Evolutionary conservation across 35 echinoderm and acorn worm genomes (phyloP).

Genomic region (Hemicentrotus pulcherrimus): DNA sequence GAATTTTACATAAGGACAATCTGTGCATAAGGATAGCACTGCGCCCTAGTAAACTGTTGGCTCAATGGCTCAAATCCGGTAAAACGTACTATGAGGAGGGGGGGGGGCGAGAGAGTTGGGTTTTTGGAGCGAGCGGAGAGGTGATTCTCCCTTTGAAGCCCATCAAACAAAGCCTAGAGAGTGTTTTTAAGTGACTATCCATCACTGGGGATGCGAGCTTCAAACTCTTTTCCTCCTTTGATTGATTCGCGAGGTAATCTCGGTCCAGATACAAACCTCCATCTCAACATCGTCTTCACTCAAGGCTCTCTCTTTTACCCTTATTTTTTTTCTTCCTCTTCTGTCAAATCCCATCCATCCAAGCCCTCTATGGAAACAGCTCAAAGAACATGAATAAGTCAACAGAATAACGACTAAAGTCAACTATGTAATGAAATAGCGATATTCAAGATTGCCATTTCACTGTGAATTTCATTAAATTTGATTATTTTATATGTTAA

Average conservation of each 20-base stretch:
- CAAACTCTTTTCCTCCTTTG: neutral
- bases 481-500: too few relatives aligned
- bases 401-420: too few relatives aligned
- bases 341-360: neutral
- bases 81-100: neutral
- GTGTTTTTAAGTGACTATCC: neutral
- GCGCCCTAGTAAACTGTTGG: neutral
- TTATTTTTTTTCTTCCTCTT: neutral
- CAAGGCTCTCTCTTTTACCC: neutral
- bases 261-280: neutral
- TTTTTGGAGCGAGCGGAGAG: neutral
- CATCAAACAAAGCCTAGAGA: slow-evolving; percentile 16
- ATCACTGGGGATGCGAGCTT: neutral
- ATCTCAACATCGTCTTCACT: slow-evolving; percentile 10
- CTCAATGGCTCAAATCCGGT: neutral
- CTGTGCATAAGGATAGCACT: neutral
- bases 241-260: neutral
- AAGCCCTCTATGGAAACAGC: too few relatives aligned
- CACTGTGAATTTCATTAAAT: too few relatives aligned
- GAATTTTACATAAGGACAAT: neutral
- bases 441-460: too few relatives aligned
- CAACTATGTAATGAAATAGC: too few relatives aligned
- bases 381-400: too few relatives aligned
- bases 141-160: neutral
- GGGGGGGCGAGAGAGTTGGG: neutral